Percentiles rank a stretch among this genome's conserved stretches.
Evolutionary conservation across 2,888 invertebrate genomes (phyloP).

Genomic region (Erannis defoliaria): DNA sequence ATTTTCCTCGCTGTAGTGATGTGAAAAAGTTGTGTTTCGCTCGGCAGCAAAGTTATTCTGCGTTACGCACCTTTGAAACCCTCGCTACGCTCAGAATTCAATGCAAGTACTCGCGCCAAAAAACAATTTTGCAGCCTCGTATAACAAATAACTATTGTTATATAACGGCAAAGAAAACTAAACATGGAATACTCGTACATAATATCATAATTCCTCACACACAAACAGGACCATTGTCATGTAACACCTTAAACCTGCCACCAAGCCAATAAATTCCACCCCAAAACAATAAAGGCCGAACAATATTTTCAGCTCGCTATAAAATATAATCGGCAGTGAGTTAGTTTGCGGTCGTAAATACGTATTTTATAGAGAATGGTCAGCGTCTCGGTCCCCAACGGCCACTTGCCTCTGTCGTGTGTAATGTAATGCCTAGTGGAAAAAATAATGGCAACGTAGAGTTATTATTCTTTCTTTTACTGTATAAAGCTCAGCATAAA

Average conservation of each 20-base stretch:
- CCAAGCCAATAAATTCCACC: slow-evolving; percentile 29
- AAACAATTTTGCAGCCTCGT: too few relatives aligned
- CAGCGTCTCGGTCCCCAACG: slow-evolving; percentile 62
- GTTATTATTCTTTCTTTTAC: slow-evolving; percentile 20
- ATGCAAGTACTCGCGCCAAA: too few relatives aligned
- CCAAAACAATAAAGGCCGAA: slow-evolving; percentile 35
- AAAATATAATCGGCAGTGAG: slow-evolving; percentile 41
- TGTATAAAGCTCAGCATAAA: too few relatives aligned
- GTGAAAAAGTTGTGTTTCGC: too few relatives aligned
- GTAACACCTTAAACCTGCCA: slow-evolving; percentile 21
- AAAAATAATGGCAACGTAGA: slow-evolving; percentile 29
- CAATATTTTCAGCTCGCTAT: slow-evolving; percentile 34
- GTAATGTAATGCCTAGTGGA: slow-evolving; percentile 44
- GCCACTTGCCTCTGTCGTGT: slow-evolving; percentile 55
- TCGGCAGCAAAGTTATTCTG: too few relatives aligned
- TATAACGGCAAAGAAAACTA: too few relatives aligned
- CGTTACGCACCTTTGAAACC: too few relatives aligned
- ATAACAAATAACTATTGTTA: too few relatives aligned
- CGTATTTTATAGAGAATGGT: slow-evolving; percentile 68
- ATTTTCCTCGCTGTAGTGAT: too few relatives aligned
- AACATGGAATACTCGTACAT: too few relatives aligned
- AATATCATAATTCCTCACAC: neutral
- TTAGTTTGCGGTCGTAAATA: slow-evolving; percentile 60
- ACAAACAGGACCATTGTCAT: slow-evolving; percentile 9
- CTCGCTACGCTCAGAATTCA: too few relatives aligned